Evolutionary conservation across 2,797 vertebrate species (phyloP).

Genomic region (Leucoraja ocellata): DNA sequence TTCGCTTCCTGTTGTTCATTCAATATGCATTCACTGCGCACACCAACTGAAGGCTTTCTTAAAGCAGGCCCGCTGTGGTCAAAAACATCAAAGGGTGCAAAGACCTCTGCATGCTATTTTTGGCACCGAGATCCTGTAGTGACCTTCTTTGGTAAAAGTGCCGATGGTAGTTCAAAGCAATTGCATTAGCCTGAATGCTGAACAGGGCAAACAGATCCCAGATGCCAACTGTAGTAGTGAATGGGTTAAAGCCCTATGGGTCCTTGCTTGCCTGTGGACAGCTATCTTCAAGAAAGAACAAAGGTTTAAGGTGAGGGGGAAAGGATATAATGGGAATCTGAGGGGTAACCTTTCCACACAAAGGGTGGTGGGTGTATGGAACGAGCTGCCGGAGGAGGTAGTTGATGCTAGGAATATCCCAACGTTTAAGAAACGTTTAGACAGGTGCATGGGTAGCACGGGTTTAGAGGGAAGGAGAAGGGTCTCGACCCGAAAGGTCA

Average conservation of each 20-base stretch:
- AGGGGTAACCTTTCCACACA: no score
- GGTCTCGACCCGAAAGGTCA: no score
- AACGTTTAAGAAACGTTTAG: no score
- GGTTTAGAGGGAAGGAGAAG: no score
- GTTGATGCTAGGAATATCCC: no score
- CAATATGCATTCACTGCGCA: background rate
- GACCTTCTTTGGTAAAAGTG: background rate
- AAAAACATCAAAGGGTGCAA: background rate
- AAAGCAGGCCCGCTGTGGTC: background rate
- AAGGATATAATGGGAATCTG: no score
- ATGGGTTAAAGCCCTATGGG: background rate
- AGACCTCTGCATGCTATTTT: background rate
- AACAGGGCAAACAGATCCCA: background rate
- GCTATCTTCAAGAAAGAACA: background rate
- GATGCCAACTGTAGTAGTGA: background rate
- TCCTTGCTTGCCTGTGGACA: background rate
- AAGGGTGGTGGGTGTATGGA: no score
- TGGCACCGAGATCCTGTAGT: background rate
- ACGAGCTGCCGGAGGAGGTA: no score
- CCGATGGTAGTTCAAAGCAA: constrained; percentile 11
- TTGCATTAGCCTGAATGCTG: background rate
- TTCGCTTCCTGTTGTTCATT: background rate
- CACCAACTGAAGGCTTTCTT: background rate
- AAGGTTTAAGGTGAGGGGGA: no score
- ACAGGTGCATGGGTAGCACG: no score